Conservation (phyloP, 2,888 invertebrate genomes). For the Acheta domesticus region DNA sequence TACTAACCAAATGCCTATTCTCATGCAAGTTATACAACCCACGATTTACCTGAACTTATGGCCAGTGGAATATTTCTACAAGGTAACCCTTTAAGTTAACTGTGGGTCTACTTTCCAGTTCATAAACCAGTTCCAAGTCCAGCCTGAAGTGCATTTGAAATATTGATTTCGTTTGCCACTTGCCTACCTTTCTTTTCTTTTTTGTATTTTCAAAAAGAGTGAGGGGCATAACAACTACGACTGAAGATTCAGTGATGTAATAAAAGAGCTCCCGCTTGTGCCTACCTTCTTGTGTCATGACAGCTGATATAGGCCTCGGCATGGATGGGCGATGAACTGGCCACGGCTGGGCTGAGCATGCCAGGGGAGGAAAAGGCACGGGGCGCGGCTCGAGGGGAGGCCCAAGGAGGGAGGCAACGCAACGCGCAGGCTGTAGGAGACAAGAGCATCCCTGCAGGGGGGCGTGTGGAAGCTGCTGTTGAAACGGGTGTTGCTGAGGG, state of each 20-base stretch:
- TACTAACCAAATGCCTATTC: too few species aligned
- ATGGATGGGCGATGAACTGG: background rate
- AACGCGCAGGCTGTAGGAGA: conserved; percentile 32
- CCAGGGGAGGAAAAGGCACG: conserved; percentile 34
- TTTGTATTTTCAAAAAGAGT: too few species aligned
- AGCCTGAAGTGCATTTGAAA: too few species aligned
- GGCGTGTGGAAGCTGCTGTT: background rate
- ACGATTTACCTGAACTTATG: too few species aligned
- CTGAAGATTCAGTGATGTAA: background rate
- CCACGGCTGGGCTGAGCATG: conserved; percentile 36
- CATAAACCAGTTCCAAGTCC: too few species aligned
- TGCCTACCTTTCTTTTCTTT: too few species aligned
- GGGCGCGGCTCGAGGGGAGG: conserved; percentile 34
- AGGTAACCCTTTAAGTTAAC: too few species aligned
- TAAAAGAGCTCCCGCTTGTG: background rate
- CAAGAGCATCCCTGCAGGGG: conserved; percentile 25
- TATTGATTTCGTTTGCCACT: too few species aligned
- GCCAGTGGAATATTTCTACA: too few species aligned
- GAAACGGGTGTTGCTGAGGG: conserved; percentile 20
- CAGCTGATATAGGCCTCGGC: background rate
- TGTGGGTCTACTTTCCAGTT: too few species aligned
- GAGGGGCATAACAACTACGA: too few species aligned
- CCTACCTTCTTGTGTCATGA: background rate
- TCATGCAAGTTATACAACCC: too few species aligned
- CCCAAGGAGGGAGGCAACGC: conserved; percentile 43